Evolutionary conservation across 2,797 vertebrate genomes (phyloP).

Genomic region (Tragopan temminckii): DNA sequence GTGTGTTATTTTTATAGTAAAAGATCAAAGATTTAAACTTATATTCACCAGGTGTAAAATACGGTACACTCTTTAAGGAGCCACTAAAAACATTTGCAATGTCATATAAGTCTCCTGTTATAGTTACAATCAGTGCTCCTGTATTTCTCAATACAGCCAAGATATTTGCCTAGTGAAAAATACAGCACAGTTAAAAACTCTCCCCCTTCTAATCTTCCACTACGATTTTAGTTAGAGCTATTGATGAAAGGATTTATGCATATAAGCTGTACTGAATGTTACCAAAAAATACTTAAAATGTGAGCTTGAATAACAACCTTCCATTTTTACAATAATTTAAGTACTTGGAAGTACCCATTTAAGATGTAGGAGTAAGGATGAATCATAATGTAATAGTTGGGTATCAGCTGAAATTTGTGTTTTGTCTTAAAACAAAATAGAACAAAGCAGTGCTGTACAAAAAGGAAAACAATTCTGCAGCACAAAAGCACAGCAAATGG

Average conservation of each 20-base stretch:
- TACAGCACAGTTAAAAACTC: not conserved
- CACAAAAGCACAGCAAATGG: constrained; percentile 24
- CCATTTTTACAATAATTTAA: not conserved
- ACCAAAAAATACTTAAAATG: not conserved
- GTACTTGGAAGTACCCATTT: not conserved
- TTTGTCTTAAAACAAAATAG: not conserved
- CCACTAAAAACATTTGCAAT: not conserved
- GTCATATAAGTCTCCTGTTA: not conserved
- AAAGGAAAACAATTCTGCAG: not conserved
- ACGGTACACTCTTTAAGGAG: not conserved
- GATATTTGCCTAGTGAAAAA: not conserved
- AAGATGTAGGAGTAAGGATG: not conserved
- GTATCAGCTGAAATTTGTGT: not conserved
- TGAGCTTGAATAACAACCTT: not conserved
- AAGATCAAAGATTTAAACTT: not conserved
- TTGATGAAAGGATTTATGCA: constrained; percentile 9
- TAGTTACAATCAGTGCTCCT: not conserved
- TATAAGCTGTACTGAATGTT: not conserved
- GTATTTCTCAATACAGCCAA: not conserved
- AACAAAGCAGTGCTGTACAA: not conserved
- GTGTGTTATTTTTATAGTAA: not conserved
- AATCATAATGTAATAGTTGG: not conserved
- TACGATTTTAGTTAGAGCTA: not conserved
- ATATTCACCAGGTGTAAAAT: not conserved
- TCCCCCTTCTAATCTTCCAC: not conserved